Evolutionary conservation across 2,888 invertebrate genomes (phyloP), one percentile per base, ranked within the genome.

Genomic region (Eubasilissa splendida): DNA sequence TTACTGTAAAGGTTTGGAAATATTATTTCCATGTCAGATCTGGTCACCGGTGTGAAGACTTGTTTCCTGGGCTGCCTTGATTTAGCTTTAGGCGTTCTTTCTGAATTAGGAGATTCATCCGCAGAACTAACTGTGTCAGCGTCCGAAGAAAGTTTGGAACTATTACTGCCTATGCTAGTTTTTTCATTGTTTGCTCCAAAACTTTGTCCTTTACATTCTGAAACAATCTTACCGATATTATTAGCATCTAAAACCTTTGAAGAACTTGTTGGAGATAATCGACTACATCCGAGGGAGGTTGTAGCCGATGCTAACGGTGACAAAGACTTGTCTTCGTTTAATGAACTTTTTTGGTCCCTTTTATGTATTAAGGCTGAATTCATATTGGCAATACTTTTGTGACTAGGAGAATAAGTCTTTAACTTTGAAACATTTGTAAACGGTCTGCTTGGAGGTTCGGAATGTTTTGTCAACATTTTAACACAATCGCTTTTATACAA

Each of bases 1-100:
- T 66, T 73, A 31, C 60, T 80, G 53, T 82, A 79, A 11, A 71
- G 68, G 79, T 85, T 85, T 5, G 90, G 89, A 84, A 89, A 89
- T 76, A 91, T 90, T 2, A 91, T 86, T 85, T 91, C 90, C 78
- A 90, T 84, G 65, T 90, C 90, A 4, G 90, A 89, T 59, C 87
- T 86, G 60, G 89, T 89, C 3, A 90, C 90, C 0, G 90, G 90
- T 52, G 89, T 90, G 42, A 91, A 85, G 52, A 91, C 90, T 85
- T 91, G 91, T 86, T 91, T 91, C 84, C 91, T 87, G 84, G 89
- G 90, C 86, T 91, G 91, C 85, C 89, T 90, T 50, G 86, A 87
- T 85, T 90, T 83, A 10, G 60, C 53, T 66, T 79, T 76, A 12
- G 75, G 78, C 8, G 77, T 52, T 33, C 70, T 73, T 52, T 83